Evolutionary conservation across 1,140 invertebrate genomes (phyloP).

Genomic region (Mactra quadrangularis): DNA sequence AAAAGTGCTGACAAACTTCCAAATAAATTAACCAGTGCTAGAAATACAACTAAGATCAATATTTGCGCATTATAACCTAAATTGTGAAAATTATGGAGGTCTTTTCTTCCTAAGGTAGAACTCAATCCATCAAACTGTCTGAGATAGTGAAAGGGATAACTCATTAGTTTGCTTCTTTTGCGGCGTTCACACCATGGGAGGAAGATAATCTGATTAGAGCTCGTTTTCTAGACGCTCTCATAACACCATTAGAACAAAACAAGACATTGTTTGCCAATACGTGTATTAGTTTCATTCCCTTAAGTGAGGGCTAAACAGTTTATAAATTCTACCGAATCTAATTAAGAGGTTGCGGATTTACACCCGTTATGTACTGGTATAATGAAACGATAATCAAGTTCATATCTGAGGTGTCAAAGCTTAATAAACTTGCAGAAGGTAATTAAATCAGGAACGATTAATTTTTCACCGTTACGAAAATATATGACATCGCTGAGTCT

Average conservation of each 20-base stretch:
- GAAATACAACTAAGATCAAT: constrained; percentile 62
- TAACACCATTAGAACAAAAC: constrained; percentile 59
- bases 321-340: constrained; percentile 62
- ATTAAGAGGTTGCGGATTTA: constrained; percentile 60
- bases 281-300: constrained; percentile 51
- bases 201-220: constrained; percentile 49
- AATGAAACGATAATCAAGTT: constrained; percentile 60
- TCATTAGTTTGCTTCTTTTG: constrained; percentile 61
- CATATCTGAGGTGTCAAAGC: constrained; percentile 57
- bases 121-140: constrained; percentile 61
- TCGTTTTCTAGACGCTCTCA: constrained; percentile 59
- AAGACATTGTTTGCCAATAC: constrained; percentile 63
- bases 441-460: constrained; percentile 64
- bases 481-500: constrained; percentile 50
- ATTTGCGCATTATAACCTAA: constrained; percentile 58
- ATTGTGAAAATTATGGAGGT: constrained; percentile 63
- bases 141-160: constrained; percentile 36
- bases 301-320: constrained; percentile 63
- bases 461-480: constrained; percentile 62
- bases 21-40: constrained; percentile 62
- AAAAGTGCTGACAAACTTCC: constrained; percentile 51
- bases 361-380: constrained; percentile 45
- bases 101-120: constrained; percentile 59
- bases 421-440: constrained; percentile 57
- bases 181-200: constrained; percentile 45